Base-by-base conservation (phyloP, 2,888 invertebrate species). In the Argyresthia goedartella region DNA sequence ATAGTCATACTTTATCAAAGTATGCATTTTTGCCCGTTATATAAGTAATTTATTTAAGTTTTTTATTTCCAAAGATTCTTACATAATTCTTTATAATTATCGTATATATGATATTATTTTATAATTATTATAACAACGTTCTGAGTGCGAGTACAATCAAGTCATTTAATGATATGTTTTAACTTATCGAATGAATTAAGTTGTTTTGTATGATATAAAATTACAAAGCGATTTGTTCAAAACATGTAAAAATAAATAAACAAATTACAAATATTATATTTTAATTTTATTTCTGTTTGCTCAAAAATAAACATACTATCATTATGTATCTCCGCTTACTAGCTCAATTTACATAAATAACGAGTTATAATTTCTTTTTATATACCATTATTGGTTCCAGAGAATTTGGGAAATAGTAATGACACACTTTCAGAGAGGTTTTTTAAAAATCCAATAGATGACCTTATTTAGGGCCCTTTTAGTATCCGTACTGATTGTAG, bases 21-120 rank as follows among this genome's bases (percentile, higher is more conserved):
- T 44, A 44, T 15, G 59, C 69, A 44, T 49, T 7, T 14, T 45
- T 44, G 9, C 13, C 33, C n/a, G 15, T 47, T 25, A 4, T 25
- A 39, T 39, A 43, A 43, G 0, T 45, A 52, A 41, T 53, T 36
- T 36, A 4, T 16, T 9, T 51, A 45, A 16, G 8, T 45, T 45
- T 11, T n/a, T 25, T 25, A 25, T 25, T 25, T 46, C 51, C 51
- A 51, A 51, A 51, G 51, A 51, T 51, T 42, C 39, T 51, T 36
- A 36, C 16, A 11, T 36, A 46, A 34, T 46, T 51, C 15, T 36
- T 16, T 45, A 39, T 51, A 33, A 33, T 42, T 41, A 14, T 51
- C 45, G 16, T 46, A n/a, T 36, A n/a, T n/a, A n/a, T n/a, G n/a
- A n/a, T n/a, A n/a, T 51, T 34, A 46, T 51, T 13, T 51, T 43